Conservation (phyloP, 2,113 vertebrate genomes). For the Oxyruncus cristatus region DNA sequence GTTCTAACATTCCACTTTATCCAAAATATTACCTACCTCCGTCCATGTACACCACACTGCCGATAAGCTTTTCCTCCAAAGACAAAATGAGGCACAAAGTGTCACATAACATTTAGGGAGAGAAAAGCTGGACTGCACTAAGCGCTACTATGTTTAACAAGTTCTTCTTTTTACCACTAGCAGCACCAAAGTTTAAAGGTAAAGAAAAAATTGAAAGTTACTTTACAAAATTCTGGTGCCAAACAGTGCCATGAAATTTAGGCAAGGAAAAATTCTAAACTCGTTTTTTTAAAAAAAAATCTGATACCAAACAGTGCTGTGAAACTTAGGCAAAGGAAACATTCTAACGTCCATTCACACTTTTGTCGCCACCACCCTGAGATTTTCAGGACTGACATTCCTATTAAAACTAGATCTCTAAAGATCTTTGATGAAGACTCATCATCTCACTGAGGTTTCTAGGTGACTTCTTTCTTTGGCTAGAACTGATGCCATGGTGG, state of each 20-base stretch:
- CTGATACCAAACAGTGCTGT: not conserved
- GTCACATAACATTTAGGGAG: rapidly evolving
- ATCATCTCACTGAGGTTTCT: not conserved
- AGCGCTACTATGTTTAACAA: rapidly evolving
- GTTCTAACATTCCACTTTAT: not conserved
- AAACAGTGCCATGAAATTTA: not conserved
- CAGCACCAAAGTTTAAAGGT: not conserved
- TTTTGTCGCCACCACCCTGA: not conserved
- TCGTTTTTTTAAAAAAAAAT: not conserved
- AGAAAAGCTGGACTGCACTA: not conserved
- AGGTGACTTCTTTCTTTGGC: not conserved
- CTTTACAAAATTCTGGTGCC: not conserved
- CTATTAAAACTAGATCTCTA: not conserved
- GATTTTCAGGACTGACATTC: not conserved
- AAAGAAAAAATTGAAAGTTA: not conserved
- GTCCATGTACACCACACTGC: rapidly evolving
- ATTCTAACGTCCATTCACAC: not conserved
- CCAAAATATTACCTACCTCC: not conserved
- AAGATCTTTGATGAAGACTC: not conserved
- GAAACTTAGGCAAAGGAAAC: not conserved
- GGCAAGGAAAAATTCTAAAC: not conserved
- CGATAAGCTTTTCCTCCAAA: not conserved
- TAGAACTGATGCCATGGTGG: not conserved
- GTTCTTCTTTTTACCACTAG: not conserved
- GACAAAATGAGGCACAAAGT: not conserved